phyloP scores from a whole-genome alignment of 2,797 vertebrate species.

The Cottoperca gobio region DNA sequence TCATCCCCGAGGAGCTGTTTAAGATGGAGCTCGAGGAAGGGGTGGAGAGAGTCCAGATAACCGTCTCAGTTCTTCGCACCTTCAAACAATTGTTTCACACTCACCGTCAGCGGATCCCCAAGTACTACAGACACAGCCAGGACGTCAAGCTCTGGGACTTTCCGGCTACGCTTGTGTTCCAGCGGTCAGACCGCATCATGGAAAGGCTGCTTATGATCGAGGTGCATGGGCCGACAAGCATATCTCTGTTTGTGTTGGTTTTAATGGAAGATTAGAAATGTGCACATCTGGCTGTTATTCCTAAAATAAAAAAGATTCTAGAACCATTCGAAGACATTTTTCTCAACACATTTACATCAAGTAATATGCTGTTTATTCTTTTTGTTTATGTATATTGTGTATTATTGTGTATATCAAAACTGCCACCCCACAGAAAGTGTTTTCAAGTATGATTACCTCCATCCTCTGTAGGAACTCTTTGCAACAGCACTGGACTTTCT shows the following conservation, averaged over 20 bases:
- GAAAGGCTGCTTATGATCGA: constrained; percentile 80
- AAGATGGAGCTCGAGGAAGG: constrained; percentile 87
- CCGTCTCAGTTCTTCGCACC: constrained; percentile 74
- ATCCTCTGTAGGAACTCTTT: constrained; percentile 79
- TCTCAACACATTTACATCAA: neutral
- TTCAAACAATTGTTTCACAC: constrained; percentile 82
- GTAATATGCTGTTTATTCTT: neutral
- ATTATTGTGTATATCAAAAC: neutral
- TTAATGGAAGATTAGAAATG: neutral
- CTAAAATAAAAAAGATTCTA: neutral
- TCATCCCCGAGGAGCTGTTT: constrained; percentile 88
- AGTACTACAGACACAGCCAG: constrained; percentile 55
- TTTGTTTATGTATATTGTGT: neutral
- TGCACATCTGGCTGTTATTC: neutral
- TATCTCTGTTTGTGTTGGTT: neutral
- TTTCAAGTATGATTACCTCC: neutral
- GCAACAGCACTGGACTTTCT: constrained; percentile 82
- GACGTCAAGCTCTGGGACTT: constrained; percentile 82
- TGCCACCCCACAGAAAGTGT: neutral
- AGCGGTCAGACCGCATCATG: constrained; percentile 75
- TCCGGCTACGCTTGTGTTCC: constrained; percentile 77
- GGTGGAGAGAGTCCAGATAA: constrained; percentile 81
- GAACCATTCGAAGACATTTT: neutral
- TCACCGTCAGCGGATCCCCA: constrained; percentile 66
- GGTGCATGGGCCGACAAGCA: constrained; percentile 47